Evolutionary conservation across 2,888 invertebrate genomes (phyloP), one percentile per base, ranked within the genome.

Genomic region (Elmis aenea): DNA sequence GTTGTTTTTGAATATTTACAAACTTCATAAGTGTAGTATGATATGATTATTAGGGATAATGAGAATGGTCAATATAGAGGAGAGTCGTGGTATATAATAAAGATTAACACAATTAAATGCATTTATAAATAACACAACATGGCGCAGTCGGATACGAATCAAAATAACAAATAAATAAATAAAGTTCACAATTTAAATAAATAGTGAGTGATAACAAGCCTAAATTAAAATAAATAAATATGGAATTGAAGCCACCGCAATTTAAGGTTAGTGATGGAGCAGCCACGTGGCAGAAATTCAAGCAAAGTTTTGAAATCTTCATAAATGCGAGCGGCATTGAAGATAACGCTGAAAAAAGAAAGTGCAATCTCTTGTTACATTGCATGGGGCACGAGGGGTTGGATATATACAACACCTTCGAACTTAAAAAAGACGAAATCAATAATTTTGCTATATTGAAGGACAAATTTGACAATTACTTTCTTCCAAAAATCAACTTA

Each of bases 261-360:
- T 24, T 24, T 9, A 24, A 24, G 5, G 25, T 24, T 8, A 24
- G 5, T 8, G 25, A 24, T 5, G 25, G 25, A 5, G 25, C 25
- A 9, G 9, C 5, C 10, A 24, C 25, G 5, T 24, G 25, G 25
- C 25, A 5, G 25, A 24, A 24, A 24, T 24, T 24, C 9, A 24
- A 24, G 9, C 25, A 24, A 24, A 24, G 9, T 24, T 9, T 24
- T 5, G 25, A 24, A 24, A 24, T 24, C 11, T 24, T 5, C 25
- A 8, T 24, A 24, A 8, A 5, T 5, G 25, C 25, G 5, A 24
- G n/a, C 5, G 25, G 25, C 5, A 6, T 24, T 5, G 25, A 24
- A 9, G 25, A 5, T 6, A 9, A 24, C 9, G n/a, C n/a, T n/a
- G 11, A 10, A 8, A 24, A 24, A 5, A 8, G 25, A 5, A 24